Percentiles rank a stretch among this genome's conserved stretches.
These are phyloP conservation scores for Drosophila littoralis DNA, from an alignment of 1,140 invertebrate species.

Conservation along the genomic window DNA sequence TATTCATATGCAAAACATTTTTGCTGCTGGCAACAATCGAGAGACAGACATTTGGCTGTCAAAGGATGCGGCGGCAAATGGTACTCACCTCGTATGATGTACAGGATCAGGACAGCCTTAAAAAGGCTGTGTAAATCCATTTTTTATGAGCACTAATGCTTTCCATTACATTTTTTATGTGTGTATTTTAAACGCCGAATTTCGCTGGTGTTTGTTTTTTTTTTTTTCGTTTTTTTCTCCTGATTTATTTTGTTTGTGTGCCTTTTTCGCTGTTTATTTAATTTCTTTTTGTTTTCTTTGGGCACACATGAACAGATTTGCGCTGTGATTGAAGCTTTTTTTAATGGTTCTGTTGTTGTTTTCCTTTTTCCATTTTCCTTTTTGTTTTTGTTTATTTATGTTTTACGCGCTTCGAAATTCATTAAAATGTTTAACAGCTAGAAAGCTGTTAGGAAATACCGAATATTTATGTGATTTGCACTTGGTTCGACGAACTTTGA, in stretches of 20 bases:
- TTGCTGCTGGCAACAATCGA: not conserved
- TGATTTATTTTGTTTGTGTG: constrained; percentile 12
- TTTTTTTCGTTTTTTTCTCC: constrained; percentile 37
- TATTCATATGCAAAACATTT: not conserved
- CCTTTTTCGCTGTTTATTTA: constrained; percentile 38
- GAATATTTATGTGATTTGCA: constrained; percentile 1
- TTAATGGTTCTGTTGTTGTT: constrained; percentile 56
- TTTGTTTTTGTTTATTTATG: constrained; percentile 38
- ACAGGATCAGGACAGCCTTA: constrained; percentile 84
- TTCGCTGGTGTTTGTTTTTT: constrained; percentile 60
- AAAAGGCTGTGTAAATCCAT: constrained; percentile 84
- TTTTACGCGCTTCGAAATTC: constrained; percentile 36
- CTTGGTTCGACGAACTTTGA: constrained; percentile 7
- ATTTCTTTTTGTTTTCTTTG: constrained; percentile 42
- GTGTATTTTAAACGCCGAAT: constrained; percentile 73
- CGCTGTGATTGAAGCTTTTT: constrained; percentile 60
- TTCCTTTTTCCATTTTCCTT: constrained; percentile 4
- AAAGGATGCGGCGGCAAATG: not conserved
- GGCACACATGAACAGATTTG: constrained; percentile 32
- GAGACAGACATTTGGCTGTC: not conserved
- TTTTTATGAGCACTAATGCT: constrained; percentile 83
- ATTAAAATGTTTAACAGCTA: constrained; percentile 19
- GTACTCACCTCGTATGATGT: constrained; percentile 81
- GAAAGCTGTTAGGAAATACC: constrained; percentile 33
- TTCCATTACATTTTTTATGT: constrained; percentile 84